phyloP scores from a whole-genome alignment of 2,888 invertebrate genomes.

The Hyalella azteca region DNA sequence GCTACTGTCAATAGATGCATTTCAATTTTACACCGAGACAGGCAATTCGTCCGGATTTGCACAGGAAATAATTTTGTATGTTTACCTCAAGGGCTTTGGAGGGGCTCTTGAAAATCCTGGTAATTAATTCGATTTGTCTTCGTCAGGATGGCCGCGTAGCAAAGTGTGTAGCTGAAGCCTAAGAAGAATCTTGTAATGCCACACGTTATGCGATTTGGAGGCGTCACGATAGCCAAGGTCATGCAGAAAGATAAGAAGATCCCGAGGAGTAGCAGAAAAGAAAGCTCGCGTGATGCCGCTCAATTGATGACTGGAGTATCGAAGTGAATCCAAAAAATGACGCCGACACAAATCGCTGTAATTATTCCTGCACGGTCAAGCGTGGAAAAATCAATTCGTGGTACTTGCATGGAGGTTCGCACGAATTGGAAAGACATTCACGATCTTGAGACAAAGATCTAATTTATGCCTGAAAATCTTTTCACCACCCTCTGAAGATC shows the following conservation, averaged over 20 bases:
- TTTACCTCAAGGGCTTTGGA: constrained; percentile 58
- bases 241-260: constrained; percentile 66
- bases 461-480: too few relatives aligned
- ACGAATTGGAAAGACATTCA: too few relatives aligned
- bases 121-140: constrained; percentile 69
- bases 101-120: constrained; percentile 66
- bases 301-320: constrained; percentile 69
- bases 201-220: constrained; percentile 65
- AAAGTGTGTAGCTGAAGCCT: constrained; percentile 67
- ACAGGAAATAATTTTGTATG: too few relatives aligned
- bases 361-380: constrained; percentile 66
- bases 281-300: constrained; percentile 68
- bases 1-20: too few relatives aligned
- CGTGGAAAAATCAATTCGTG: too few relatives aligned
- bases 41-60: too few relatives aligned
- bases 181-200: constrained; percentile 67
- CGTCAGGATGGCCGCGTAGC: constrained; percentile 68
- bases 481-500: too few relatives aligned
- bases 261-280: constrained; percentile 66
- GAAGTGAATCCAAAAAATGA: constrained; percentile 66
- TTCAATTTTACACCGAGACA: too few relatives aligned
- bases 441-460: too few relatives aligned
- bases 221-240: constrained; percentile 67
- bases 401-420: too few relatives aligned
- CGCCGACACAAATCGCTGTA: constrained; percentile 64